A percentile compares a stretch with the other conserved stretches of the same genome.
These are phyloP conservation scores for Syrista parreyssii DNA, from an alignment of 2,888 invertebrate genomes.

Conservation along the genomic window DNA sequence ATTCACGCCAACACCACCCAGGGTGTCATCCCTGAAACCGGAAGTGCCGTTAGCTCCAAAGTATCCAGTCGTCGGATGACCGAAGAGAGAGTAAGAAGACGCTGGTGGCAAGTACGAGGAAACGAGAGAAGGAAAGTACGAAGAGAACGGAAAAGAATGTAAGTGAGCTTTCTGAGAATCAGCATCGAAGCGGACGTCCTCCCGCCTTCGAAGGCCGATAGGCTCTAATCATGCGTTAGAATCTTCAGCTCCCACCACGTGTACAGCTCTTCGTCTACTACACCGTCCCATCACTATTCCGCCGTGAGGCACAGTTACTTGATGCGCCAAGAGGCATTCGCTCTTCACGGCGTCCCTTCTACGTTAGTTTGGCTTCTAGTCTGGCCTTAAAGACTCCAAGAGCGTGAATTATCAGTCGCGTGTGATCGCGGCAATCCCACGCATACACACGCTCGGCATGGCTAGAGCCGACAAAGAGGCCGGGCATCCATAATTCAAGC, in stretches of 20 bases:
- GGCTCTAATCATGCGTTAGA: conserved; percentile 36
- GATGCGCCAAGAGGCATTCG: neutral
- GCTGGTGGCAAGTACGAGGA: neutral
- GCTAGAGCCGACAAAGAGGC: conserved; percentile 49
- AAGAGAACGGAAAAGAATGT: neutral
- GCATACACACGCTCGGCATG: conserved; percentile 17
- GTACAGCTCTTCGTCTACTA: conserved; percentile 3
- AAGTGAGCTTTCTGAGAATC: conserved; percentile 41
- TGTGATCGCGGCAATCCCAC: conserved; percentile 49
- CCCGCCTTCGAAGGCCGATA: conserved; percentile 28
- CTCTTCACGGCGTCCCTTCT: conserved; percentile 8
- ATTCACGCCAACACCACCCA: neutral
- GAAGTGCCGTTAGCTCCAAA: neutral
- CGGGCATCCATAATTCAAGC: conserved; percentile 62
- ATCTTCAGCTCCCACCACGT: conserved; percentile 32
- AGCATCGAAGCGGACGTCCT: conserved; percentile 25
- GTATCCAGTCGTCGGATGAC: neutral
- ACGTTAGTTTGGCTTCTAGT: neutral
- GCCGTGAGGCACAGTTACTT: conserved; percentile 7
- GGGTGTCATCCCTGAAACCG: neutral
- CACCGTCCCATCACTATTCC: conserved; percentile 36
- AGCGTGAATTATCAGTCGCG: conserved; percentile 56
- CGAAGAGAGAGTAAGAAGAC: neutral
- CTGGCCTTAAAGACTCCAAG: conserved; percentile 19
- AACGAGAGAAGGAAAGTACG: neutral